Conservation (phyloP, 2,113 vertebrate genomes). For the Rhipidura dahli region DNA sequence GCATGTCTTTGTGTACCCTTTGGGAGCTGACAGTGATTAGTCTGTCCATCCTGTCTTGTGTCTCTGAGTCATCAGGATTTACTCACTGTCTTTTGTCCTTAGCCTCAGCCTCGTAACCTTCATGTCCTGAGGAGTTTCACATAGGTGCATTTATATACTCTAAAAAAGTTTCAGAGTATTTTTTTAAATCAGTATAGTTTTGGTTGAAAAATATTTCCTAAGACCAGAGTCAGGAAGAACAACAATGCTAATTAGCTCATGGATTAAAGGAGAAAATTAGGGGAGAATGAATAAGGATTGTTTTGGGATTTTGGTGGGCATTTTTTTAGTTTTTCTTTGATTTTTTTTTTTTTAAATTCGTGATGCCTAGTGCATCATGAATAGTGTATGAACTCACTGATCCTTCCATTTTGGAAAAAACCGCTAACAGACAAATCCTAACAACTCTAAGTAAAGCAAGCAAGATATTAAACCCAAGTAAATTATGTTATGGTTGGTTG, state of each 20-base stretch:
- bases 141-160: not conserved
- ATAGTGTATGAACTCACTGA: not conserved
- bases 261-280: not conserved
- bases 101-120: not conserved
- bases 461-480: not conserved
- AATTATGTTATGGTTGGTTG: not conserved
- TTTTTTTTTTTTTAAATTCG: not conserved
- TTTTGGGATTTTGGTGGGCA: not conserved
- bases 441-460: not conserved
- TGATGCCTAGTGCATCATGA: not conserved
- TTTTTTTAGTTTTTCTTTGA: not conserved
- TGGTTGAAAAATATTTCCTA: not conserved
- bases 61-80: not conserved
- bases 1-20: not conserved
- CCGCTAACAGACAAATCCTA: not conserved
- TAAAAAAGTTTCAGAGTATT: not conserved
- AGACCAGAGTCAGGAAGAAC: not conserved
- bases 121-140: not conserved
- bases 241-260: not conserved
- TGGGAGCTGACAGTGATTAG: not conserved
- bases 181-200: not conserved
- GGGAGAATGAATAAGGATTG: not conserved
- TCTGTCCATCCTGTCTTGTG: not conserved
- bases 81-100: not conserved
- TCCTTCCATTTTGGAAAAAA: not conserved